phyloP scores from a whole-genome alignment of 2,888 invertebrate species.

The Cryptocheilus praepositus region DNA sequence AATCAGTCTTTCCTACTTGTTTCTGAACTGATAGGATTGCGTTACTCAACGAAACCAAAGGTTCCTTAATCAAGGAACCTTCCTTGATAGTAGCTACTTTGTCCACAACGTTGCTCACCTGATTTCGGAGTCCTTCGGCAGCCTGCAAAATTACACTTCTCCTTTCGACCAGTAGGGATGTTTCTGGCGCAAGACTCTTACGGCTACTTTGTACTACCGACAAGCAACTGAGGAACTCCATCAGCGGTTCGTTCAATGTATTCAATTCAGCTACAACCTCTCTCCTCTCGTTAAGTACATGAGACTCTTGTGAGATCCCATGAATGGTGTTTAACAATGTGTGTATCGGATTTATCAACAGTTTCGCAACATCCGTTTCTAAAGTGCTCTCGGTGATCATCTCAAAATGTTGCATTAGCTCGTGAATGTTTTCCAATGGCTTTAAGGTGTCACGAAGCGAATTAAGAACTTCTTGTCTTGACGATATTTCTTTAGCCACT shows the following conservation, averaged over 20 bases:
- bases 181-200: constrained; percentile 54
- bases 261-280: constrained; percentile 46
- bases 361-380: constrained; percentile 57
- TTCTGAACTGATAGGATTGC: constrained; percentile 56
- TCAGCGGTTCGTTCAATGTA: constrained; percentile 56
- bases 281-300: constrained; percentile 45
- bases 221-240: constrained; percentile 63
- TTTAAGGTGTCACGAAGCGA: constrained; percentile 56
- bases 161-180: constrained; percentile 56
- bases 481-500: constrained; percentile 49
- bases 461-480: constrained; percentile 53
- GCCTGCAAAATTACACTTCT: constrained; percentile 61
- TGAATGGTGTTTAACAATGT: constrained; percentile 46
- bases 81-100: constrained; percentile 36
- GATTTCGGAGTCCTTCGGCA: constrained; percentile 53
- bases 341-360: constrained; percentile 54
- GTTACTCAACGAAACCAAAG: constrained; percentile 47
- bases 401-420: constrained; percentile 54
- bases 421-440: constrained; percentile 54
- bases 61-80: constrained; percentile 30
- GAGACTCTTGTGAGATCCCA: constrained; percentile 37
- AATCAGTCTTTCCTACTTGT: constrained; percentile 58
- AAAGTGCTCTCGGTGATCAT: constrained; percentile 46
- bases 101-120: constrained; percentile 42
- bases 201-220: constrained; percentile 62